Conservation (phyloP, 1,140 invertebrate species). For the Galleria mellonella region DNA sequence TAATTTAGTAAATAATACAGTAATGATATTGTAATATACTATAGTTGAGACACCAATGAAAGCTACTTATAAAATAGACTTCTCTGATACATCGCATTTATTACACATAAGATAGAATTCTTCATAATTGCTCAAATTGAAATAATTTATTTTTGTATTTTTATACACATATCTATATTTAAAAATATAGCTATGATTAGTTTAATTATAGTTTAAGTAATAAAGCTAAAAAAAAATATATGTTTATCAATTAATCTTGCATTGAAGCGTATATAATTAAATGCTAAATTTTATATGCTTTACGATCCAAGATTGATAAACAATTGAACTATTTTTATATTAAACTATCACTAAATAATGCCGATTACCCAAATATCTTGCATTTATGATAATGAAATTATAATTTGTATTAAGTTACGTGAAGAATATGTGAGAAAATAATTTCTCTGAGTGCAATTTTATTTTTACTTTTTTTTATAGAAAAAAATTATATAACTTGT, state of each 20-base stretch:
- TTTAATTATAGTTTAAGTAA: conserved; percentile 9
- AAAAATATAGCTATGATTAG: conserved; percentile 16
- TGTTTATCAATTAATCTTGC: no score
- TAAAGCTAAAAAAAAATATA: background rate
- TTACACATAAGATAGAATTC: conserved; percentile 24
- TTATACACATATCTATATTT: conserved; percentile 6
- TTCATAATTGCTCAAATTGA: conserved; percentile 46
- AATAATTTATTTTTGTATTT: conserved; percentile 12
- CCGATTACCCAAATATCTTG: conserved; percentile 56
- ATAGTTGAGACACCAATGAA: conserved; percentile 53
- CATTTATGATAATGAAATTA: conserved; percentile 50
- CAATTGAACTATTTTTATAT: no score
- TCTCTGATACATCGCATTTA: conserved; percentile 38
- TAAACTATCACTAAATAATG: no score
- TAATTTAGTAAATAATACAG: no score
- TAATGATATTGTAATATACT: conserved; percentile 38
- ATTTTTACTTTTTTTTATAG: conserved; percentile 18
- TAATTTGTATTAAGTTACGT: conserved; percentile 43
- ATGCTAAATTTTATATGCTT: no score
- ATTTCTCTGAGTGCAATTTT: conserved; percentile 58
- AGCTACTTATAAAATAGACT: conserved; percentile 31
- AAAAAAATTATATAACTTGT: conserved; percentile 15
- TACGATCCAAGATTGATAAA: no score
- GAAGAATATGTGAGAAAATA: conserved; percentile 33
- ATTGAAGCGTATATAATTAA: background rate